Evolutionary conservation across 2,113 vertebrate species (phyloP), one percentile per base, ranked within the genome.

Genomic region (Fukomys damarensis): DNA sequence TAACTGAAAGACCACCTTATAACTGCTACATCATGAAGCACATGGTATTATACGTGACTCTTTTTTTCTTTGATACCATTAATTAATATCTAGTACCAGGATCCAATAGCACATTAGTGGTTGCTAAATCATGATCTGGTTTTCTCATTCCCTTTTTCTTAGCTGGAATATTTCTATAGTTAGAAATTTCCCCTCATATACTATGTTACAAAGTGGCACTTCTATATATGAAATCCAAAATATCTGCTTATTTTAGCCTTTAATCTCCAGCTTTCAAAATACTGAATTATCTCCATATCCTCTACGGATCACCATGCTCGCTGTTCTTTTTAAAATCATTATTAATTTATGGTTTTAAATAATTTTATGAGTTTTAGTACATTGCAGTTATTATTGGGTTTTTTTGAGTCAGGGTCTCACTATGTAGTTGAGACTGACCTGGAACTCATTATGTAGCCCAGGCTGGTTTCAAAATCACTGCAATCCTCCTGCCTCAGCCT

Each of bases 111-210:
- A 68, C 79, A 76, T 58, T 20, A 68, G 61, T 28, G 35, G 17
- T 91, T 88, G 61, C 43, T 61, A 70, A 76, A 38, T 61, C 38
- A 76, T 76, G 58, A 70, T 92, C 59, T 84, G 35, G 41, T 61
- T 85, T 22, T 52, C 3, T 85, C 54, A 70, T 85, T 89, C 46
- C 12, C 86, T 79, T 59, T 85, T 80, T 66, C 14, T 72, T 96
- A 70, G 59, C 35, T 79, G 12, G 43, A 83, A n/a, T 87, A 68
- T 7, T 68, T 77, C 77, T 70, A 16, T 52, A 72, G 43, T 65
- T 30, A 94, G 58, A 89, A 81, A 49, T 66, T 81, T 87, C 19
- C 30, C 86, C n/a, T 90, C 66, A 28, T 88, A 49, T 91, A 30
- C 4, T 82, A 41, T 91, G 49, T 77, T 89, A 79, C 3, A 89